Percentiles rank a stretch among this genome's conserved stretches.
Evolutionary conservation across 2,888 invertebrate genomes (phyloP).

Genomic region (Petrolisthes manimaculis): DNA sequence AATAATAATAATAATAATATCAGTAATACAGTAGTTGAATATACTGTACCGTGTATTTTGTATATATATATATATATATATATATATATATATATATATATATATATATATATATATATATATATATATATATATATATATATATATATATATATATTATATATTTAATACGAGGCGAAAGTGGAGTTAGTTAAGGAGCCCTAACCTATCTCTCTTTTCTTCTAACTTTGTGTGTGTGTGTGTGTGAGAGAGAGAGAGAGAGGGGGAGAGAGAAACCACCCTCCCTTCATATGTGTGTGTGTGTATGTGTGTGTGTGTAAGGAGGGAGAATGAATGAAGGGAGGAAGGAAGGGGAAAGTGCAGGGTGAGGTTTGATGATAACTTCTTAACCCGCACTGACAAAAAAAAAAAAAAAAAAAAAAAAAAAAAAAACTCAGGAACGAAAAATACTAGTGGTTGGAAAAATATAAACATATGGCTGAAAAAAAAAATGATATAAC

Average conservation of each 20-base stretch:
- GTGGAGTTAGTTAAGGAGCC: not conserved
- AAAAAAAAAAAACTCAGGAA: not conserved
- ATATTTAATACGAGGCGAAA: not conserved
- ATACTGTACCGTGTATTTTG: too few relatives aligned
- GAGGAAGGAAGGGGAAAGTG: not conserved
- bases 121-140: conserved; percentile 23
- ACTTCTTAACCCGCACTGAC: not conserved
- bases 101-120: conserved; percentile 21
- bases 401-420: not conserved
- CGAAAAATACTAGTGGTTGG: too few relatives aligned
- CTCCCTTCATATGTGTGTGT: too few relatives aligned
- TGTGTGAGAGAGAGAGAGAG: not conserved
- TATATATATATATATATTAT: conserved; percentile 2
- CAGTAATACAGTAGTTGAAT: too few relatives aligned
- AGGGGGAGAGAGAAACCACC: not conserved
- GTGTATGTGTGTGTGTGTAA: not conserved
- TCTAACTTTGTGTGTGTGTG: not conserved
- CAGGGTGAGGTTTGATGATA: not conserved
- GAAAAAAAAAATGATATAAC: too few relatives aligned
- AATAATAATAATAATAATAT: too few relatives aligned
- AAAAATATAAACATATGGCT: too few relatives aligned
- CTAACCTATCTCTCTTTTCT: not conserved
- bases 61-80: too few relatives aligned
- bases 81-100: conserved; percentile 19
- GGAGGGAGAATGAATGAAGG: not conserved